Percentiles rank a stretch among this genome's conserved stretches.
These are phyloP conservation scores for Otis tarda DNA, from an alignment of 2,113 vertebrate species.

Conservation along the genomic window DNA sequence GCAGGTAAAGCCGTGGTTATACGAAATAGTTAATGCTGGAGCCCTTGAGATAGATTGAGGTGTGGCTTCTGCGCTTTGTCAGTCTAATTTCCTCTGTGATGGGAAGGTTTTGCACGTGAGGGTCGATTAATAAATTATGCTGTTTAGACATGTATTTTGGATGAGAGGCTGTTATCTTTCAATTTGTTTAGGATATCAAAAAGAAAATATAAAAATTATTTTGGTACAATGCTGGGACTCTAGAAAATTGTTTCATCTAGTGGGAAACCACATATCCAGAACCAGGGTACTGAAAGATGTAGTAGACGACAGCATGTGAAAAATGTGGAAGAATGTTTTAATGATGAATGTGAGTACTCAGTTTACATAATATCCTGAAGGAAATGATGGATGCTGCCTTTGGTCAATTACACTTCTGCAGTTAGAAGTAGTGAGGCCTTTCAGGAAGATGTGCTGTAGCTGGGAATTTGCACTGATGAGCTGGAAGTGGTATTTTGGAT, in stretches of 20 bases:
- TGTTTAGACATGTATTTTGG: background rate
- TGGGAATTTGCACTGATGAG: background rate
- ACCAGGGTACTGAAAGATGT: background rate
- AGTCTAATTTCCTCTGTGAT: background rate
- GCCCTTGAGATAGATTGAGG: background rate
- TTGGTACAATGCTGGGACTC: background rate
- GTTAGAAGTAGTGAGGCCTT: background rate
- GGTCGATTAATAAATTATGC: background rate
- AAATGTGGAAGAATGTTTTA: background rate
- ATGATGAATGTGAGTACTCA: background rate
- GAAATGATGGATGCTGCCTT: background rate
- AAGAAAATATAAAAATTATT: background rate
- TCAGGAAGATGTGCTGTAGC: background rate
- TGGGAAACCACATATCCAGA: background rate
- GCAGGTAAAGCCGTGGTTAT: background rate
- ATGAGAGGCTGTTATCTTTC: background rate
- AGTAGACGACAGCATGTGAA: background rate
- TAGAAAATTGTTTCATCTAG: background rate
- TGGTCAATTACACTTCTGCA: rapidly evolving
- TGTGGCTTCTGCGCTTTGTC: background rate
- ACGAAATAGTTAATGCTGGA: background rate
- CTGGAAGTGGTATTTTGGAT: background rate
- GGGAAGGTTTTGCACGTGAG: background rate
- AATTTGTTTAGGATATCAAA: background rate
- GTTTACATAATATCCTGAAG: background rate